Conservation (phyloP, 2,113 vertebrate genomes). For the Pica pica region DNA sequence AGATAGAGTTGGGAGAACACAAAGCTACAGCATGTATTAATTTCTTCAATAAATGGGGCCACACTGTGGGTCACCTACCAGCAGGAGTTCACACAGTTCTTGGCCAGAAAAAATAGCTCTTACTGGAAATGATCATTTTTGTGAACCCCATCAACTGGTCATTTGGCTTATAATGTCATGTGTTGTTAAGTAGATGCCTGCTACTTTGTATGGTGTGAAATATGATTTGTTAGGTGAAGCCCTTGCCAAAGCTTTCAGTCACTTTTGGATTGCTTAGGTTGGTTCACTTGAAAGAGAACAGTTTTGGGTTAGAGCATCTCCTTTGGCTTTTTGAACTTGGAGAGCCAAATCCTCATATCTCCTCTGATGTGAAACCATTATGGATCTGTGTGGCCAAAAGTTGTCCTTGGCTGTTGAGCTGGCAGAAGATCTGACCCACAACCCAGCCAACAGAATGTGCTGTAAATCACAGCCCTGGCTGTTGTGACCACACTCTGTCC, state of each 20-base stretch:
- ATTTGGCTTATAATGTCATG: neutral
- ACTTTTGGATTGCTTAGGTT: neutral
- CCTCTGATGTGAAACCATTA: neutral
- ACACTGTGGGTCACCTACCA: neutral
- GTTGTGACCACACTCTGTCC: fast-evolving
- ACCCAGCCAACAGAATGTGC: fast-evolving
- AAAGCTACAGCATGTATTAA: neutral
- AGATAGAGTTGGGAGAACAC: neutral
- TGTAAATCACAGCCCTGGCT: neutral
- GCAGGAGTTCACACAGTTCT: neutral
- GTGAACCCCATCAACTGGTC: neutral
- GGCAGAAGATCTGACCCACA: neutral
- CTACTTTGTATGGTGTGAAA: neutral
- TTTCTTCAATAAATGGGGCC: neutral
- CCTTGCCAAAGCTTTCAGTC: neutral
- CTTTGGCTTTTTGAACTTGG: neutral
- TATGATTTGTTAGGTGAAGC: neutral
- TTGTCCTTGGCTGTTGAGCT: neutral
- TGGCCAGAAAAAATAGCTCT: neutral
- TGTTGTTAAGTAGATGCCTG: neutral
- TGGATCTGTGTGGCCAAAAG: neutral
- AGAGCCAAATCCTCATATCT: neutral
- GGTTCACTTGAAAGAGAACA: neutral
- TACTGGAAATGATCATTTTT: neutral
- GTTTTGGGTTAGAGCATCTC: neutral